phyloP scores from a whole-genome alignment of 2,888 invertebrate genomes.

The Shargacucullia verbasci region DNA sequence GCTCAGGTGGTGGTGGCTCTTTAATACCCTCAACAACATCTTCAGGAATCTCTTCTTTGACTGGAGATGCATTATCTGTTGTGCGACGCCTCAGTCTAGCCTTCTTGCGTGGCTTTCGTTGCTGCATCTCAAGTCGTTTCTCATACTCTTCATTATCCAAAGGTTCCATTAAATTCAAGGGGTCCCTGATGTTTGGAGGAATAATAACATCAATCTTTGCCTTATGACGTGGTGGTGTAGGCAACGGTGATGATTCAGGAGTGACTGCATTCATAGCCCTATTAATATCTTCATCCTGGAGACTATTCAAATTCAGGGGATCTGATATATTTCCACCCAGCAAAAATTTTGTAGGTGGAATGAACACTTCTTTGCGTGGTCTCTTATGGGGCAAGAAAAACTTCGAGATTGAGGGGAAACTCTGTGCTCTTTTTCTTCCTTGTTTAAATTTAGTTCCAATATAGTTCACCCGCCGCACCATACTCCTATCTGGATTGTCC shows the following conservation, averaged over 20 bases:
- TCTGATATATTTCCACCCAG: constrained; percentile 98
- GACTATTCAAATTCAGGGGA: constrained; percentile 97
- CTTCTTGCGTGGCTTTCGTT: constrained; percentile 91
- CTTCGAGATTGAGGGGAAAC: constrained; percentile 91
- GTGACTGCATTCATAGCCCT: constrained; percentile 96
- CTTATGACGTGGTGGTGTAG: constrained; percentile 94
- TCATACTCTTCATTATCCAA: constrained; percentile 95
- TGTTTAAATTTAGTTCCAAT: constrained; percentile 83
- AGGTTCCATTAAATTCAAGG: constrained; percentile 95
- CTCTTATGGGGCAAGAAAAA: constrained; percentile 93
- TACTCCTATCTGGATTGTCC: constrained; percentile 78
- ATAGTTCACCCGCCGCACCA: constrained; percentile 80
- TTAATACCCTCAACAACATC: constrained; percentile 75
- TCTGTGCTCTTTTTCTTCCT: constrained; percentile 91
- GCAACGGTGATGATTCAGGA: constrained; percentile 97
- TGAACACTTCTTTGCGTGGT: constrained; percentile 92
- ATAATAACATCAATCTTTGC: constrained; percentile 96
- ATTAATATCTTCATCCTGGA: constrained; percentile 94
- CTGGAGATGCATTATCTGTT: constrained; percentile 81
- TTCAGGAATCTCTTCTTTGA: constrained; percentile 64
- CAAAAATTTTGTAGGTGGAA: constrained; percentile 97
- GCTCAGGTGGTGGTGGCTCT: constrained; percentile 78
- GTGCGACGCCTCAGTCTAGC: constrained; percentile 89
- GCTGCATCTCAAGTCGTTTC: constrained; percentile 92
- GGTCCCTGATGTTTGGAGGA: constrained; percentile 97